Base-by-base conservation (phyloP, 2,113 vertebrate species). In the Formicarius rufipectus region DNA sequence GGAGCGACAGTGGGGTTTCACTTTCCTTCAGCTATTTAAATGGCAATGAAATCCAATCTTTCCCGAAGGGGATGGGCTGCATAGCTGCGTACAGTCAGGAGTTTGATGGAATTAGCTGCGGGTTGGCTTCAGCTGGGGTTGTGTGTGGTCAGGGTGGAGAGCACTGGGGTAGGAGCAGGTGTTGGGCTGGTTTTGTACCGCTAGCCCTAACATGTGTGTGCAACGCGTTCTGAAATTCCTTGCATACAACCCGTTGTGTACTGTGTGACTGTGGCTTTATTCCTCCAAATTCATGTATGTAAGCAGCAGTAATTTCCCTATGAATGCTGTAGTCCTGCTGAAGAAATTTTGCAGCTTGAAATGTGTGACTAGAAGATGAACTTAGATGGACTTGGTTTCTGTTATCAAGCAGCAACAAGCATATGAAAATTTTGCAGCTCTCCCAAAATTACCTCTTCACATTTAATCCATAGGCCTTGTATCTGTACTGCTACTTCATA, bases 241-340 rank as follows among this genome's bases (percentile, higher is more conserved):
- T 16, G 20, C 10, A 0, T 50, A 3, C 24, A 9, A 3, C 7
- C n/a, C 1, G 0, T 31, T 53, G 20, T 5, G 12, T 50, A 5
- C 24, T 39, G 4, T 15, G 5, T 19, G 37, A 4, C 37, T 60
- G 21, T 60, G 58, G 9, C 42, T 60, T 84, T 67, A 20, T 60
- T 79, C 59, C 10, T 76, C 50, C 33, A 40, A 42, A 44, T 62
- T 27, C 22, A 11, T 3, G 2, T 49, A 13, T 42, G n/a, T 50
- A 66, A 53, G 52, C 37, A 84, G 56, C 74, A 81, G 18, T 52
- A 4, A 59, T 35, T 64, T 47, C 50, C 44, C 2, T n/a, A 8
- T 0, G 1, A 77, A 17, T 63, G 10, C 39, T 2, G 0, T 10
- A 39, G 25, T 12, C 12, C 20, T 75, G 23, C 37, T 69, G 31